Evolutionary conservation across 1,140 invertebrate genomes (phyloP).

Genomic region (Thalassaphorura encarpata): DNA sequence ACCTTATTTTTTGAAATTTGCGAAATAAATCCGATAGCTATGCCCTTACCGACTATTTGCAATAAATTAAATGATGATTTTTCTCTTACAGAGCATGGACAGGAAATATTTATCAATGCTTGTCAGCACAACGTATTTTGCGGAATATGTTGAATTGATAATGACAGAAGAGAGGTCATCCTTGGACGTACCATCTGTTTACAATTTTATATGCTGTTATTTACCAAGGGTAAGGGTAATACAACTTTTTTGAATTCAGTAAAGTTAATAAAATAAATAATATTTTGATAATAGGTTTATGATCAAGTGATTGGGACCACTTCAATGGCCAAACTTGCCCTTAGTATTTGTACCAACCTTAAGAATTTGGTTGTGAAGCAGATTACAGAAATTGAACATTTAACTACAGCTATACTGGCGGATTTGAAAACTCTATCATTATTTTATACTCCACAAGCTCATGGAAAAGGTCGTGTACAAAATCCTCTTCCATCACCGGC

Average conservation of each 20-base stretch:
- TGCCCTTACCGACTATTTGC: constrained; percentile 7
- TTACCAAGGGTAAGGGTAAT: constrained; percentile 60
- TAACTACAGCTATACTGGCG: constrained; percentile 12
- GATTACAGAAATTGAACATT: constrained; percentile 14
- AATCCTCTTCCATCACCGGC: constrained; percentile 23
- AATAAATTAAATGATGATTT: constrained; percentile 16
- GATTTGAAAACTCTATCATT: constrained; percentile 26
- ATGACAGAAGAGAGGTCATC: constrained; percentile 67
- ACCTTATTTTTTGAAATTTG: too few relatives aligned
- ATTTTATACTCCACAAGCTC: constrained; percentile 21
- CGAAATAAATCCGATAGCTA: too few relatives aligned
- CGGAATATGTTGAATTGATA: constrained; percentile 72
- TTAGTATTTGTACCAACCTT: constrained; percentile 11
- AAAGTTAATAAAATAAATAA: neutral
- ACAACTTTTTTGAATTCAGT: neutral
- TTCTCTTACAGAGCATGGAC: constrained; percentile 54
- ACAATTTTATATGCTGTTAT: constrained; percentile 68
- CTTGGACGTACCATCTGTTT: constrained; percentile 63
- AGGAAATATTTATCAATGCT: constrained; percentile 65
- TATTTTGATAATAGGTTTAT: constrained; percentile 15
- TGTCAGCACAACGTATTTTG: constrained; percentile 63
- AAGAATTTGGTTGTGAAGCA: constrained; percentile 10
- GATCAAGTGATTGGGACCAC: constrained; percentile 17
- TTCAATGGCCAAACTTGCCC: constrained; percentile 16
- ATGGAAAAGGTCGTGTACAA: constrained; percentile 18